Evolutionary conservation across 2,113 vertebrate genomes (phyloP).

Genomic region (Campylomormyrus tamandua): DNA sequence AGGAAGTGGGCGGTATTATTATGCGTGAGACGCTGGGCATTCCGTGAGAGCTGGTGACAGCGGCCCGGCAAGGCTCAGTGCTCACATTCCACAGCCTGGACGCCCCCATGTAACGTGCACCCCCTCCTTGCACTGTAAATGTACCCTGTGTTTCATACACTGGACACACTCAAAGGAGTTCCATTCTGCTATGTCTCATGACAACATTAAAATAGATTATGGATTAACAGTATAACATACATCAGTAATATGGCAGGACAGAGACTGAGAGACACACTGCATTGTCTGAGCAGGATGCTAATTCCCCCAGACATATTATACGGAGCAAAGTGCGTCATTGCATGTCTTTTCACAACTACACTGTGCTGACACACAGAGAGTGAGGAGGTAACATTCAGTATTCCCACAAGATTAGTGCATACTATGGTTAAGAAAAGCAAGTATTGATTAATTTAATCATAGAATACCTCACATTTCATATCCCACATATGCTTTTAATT

Average conservation of each 20-base stretch:
- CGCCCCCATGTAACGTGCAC: not conserved
- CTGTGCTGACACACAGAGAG: not conserved
- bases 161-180: not conserved
- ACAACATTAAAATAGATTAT: slow-evolving; percentile 23
- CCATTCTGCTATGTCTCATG: slow-evolving; percentile 26
- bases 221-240: slow-evolving; percentile 1
- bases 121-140: not conserved
- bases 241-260: slow-evolving; percentile 19
- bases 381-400: not conserved
- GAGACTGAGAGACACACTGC: slow-evolving; percentile 20
- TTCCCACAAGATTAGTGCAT: not conserved
- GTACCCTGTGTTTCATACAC: slow-evolving; percentile 7
- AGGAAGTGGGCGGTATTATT: not conserved
- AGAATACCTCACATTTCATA: not conserved
- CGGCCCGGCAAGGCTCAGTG: not conserved
- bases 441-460: not conserved
- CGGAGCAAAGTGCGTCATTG: not conserved
- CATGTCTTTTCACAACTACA: not conserved
- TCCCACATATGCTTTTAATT: not conserved
- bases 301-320: slow-evolving; percentile 27
- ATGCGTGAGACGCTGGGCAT: slow-evolving; percentile 6
- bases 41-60: not conserved
- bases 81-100: not conserved
- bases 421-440: not conserved
- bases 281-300: not conserved